These are phyloP conservation scores for Drosophila trichaetosa DNA, from an alignment of 2,888 invertebrate species.

Conservation along the genomic window DNA sequence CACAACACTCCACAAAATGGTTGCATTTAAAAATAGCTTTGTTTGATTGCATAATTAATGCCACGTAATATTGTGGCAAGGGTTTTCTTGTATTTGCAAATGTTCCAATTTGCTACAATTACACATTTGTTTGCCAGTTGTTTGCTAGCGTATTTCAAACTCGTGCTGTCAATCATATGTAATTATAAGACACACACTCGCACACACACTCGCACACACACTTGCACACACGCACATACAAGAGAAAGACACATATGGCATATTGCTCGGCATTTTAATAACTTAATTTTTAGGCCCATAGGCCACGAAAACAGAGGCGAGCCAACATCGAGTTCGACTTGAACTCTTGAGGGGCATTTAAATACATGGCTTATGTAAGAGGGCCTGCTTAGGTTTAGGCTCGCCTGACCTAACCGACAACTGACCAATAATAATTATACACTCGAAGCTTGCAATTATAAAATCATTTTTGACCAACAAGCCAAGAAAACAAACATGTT, in stretches of 20 bases:
- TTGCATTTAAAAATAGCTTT: neutral
- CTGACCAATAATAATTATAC: slow-evolving; percentile 70
- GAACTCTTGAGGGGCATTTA: slow-evolving; percentile 47
- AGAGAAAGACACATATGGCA: slow-evolving; percentile 24
- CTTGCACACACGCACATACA: slow-evolving; percentile 5
- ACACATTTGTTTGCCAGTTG: slow-evolving; percentile 14
- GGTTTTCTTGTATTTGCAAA: slow-evolving; percentile 12
- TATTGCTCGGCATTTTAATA: slow-evolving; percentile 59
- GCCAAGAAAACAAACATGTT: slow-evolving; percentile 38
- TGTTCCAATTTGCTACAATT: slow-evolving; percentile 32
- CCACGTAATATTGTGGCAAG: neutral
- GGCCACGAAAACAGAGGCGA: slow-evolving; percentile 52
- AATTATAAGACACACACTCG: slow-evolving; percentile 53
- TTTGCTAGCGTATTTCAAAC: slow-evolving; percentile 27
- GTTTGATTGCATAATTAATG: slow-evolving; percentile 2
- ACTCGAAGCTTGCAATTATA: slow-evolving; percentile 67
- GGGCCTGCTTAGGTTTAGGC: slow-evolving; percentile 38
- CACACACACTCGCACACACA: slow-evolving; percentile 10
- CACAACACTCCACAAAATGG: neutral
- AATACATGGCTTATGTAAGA: slow-evolving; percentile 69
- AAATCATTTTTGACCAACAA: slow-evolving; percentile 68
- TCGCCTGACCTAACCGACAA: slow-evolving; percentile 66
- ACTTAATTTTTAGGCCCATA: slow-evolving; percentile 71
- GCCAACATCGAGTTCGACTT: slow-evolving; percentile 1
- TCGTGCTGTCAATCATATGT: slow-evolving; percentile 57